Base-by-base conservation (phyloP, 2,888 invertebrate species). In the Cryptocheilus praepositus region DNA sequence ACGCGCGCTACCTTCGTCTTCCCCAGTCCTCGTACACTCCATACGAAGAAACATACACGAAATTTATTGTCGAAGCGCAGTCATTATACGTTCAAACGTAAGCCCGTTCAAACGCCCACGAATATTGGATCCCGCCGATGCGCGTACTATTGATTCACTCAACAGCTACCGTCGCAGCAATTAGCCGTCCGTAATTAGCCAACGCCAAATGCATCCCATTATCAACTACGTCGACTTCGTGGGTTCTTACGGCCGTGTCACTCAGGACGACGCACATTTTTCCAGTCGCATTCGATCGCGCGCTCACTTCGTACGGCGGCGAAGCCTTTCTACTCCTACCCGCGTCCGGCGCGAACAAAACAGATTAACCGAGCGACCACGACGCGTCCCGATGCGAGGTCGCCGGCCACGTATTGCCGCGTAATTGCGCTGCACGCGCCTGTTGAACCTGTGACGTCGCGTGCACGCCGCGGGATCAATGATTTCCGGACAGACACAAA, bases 381-480 rank as follows among this genome's bases (percentile, higher is more conserved):
- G 16, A 16, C 4, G n/a, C 11, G 16, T 7, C 49, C 16, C 13
- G 49, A 5, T 16, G 49, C 49, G 49, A 18, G 16, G 36, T 36
- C 36, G 36, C 3, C 13, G 36, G 36, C 36, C 11, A 36, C 11
- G 36, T 36, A 36, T 36, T 36, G 36, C 4, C 49, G 49, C 3
- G 61, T 55, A 75, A 78, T 73, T 75, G 73, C 78, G 73, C 70
- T 63, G 79, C 60, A 58, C 45, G 56, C 16, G 49, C 46, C 55
- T 19, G 49, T 61, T 53, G 57, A 52, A 61, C 52, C 36, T 64
- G 45, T 66, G 74, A 71, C 74, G 79, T 70, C 54, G 25, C 5
- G 62, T 36, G 54, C 60, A 62, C 65, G 51, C 64, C 54, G 64
- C 58, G 56, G 61, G 79, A 82, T 82, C 82, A 82, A 82, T 82